These are phyloP conservation scores for Hyposmocoma kahamanoa DNA, from an alignment of 1,140 invertebrate genomes.

Conservation along the genomic window DNA sequence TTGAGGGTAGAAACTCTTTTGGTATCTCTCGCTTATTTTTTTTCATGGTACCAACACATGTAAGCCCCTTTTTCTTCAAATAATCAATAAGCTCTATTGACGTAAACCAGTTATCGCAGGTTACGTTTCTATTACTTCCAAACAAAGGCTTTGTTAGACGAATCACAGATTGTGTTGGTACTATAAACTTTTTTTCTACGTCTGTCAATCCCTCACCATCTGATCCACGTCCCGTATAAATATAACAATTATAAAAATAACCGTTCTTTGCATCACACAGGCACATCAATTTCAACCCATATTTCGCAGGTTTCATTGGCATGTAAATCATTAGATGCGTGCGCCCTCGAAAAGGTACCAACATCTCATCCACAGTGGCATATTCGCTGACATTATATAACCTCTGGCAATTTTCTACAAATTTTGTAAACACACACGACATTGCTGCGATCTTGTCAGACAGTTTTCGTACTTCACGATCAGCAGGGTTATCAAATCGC, in stretches of 20 bases:
- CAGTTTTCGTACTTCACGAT: neutral
- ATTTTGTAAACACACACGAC: slow-evolving; percentile 3
- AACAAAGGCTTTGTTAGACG: slow-evolving; percentile 6
- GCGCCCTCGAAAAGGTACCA: neutral
- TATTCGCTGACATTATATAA: neutral
- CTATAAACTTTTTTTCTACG: too few relatives aligned
- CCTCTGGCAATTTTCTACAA: slow-evolving; percentile 4
- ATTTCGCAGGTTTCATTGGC: neutral
- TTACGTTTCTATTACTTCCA: slow-evolving; percentile 23
- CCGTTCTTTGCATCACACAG: neutral
- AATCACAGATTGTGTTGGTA: slow-evolving; percentile 5
- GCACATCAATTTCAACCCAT: neutral
- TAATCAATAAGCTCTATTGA: too few relatives aligned
- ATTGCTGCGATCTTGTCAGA: neutral
- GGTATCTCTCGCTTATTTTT: slow-evolving; percentile 38
- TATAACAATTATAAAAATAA: too few relatives aligned
- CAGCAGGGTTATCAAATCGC: neutral
- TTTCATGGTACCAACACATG: too few relatives aligned
- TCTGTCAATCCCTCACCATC: too few relatives aligned
- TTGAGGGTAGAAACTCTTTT: slow-evolving; percentile 27
- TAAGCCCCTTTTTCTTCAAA: too few relatives aligned
- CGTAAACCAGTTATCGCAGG: too few relatives aligned
- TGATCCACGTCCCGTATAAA: too few relatives aligned
- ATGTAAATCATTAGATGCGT: neutral
- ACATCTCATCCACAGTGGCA: neutral